Conservation (phyloP, 2,113 vertebrate genomes). For the Ptyas mucosa region DNA sequence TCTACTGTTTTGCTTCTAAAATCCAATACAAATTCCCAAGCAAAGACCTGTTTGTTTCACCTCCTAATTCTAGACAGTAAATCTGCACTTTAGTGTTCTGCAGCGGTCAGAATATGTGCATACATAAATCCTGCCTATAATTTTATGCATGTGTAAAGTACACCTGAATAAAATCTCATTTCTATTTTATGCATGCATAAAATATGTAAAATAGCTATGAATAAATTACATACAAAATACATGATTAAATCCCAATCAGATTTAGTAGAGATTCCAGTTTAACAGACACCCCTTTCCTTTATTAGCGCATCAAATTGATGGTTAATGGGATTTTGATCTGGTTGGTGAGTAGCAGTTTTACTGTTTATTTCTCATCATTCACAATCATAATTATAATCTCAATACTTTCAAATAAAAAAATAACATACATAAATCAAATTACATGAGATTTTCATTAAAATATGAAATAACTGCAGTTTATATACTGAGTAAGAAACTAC, state of each 20-base stretch:
- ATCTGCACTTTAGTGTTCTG: background rate
- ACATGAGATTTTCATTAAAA: background rate
- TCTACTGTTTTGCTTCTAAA: background rate
- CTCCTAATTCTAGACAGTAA: constrained; percentile 49
- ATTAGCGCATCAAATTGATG: background rate
- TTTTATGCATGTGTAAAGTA: background rate
- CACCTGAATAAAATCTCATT: no score
- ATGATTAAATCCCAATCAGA: background rate
- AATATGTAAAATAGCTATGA: background rate
- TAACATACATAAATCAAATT: background rate
- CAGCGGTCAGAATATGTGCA: background rate
- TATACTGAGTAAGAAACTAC: background rate
- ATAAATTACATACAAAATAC: background rate
- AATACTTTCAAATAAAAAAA: background rate
- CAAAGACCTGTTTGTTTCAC: constrained; percentile 18
- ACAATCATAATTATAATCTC: background rate
- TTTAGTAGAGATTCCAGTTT: background rate
- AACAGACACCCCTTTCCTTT: background rate
- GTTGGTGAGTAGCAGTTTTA: constrained; percentile 39
- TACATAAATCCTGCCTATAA: background rate
- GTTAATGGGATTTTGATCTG: background rate
- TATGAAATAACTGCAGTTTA: background rate
- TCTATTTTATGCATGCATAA: background rate
- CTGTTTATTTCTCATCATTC: constrained; percentile 22
- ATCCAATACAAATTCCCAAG: constrained; percentile 1